A percentile compares a stretch with the other conserved stretches of the same genome.
These are phyloP conservation scores for Rhadinocentrus ornatus DNA, from an alignment of 2,797 vertebrate genomes.

Conservation along the genomic window DNA sequence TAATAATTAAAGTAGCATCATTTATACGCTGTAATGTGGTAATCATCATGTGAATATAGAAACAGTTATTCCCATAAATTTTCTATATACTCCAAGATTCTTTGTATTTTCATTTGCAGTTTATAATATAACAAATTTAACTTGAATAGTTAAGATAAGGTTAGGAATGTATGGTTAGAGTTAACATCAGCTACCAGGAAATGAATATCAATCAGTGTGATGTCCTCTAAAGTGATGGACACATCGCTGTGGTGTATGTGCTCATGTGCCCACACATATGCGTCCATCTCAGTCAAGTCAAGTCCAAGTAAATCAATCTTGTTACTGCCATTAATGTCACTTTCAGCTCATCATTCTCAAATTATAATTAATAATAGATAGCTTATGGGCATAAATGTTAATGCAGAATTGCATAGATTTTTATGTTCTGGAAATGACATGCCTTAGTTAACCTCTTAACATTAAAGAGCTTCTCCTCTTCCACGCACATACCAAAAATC, in stretches of 20 bases:
- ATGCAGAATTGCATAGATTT: constrained; percentile 82
- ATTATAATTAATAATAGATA: constrained; percentile 88
- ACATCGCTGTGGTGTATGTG: constrained; percentile 8
- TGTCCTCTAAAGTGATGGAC: constrained; percentile 25
- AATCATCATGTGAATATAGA: constrained; percentile 74
- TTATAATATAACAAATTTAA: constrained; percentile 22
- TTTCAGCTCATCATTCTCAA: constrained; percentile 87
- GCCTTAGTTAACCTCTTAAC: constrained; percentile 79
- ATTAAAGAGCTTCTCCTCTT: constrained; percentile 72
- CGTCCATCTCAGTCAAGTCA: constrained; percentile 58
- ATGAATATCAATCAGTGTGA: constrained; percentile 14
- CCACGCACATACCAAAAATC: constrained; percentile 57
- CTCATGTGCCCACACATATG: constrained; percentile 29
- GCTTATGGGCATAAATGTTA: constrained; percentile 87
- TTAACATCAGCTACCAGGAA: constrained; percentile 14
- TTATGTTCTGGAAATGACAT: constrained; percentile 82
- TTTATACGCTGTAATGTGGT: constrained; percentile 66
- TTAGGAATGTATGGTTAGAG: not conserved
- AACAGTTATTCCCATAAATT: constrained; percentile 65
- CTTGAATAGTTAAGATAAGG: not conserved
- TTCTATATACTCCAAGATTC: constrained; percentile 46
- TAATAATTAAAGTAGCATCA: constrained; percentile 60
- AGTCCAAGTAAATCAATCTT: constrained; percentile 84
- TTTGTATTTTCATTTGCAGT: constrained; percentile 50
- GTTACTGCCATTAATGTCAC: constrained; percentile 88